These are phyloP conservation scores for Sternotherus odoratus DNA, from an alignment of 2,797 vertebrate genomes.

Conservation along the genomic window DNA sequence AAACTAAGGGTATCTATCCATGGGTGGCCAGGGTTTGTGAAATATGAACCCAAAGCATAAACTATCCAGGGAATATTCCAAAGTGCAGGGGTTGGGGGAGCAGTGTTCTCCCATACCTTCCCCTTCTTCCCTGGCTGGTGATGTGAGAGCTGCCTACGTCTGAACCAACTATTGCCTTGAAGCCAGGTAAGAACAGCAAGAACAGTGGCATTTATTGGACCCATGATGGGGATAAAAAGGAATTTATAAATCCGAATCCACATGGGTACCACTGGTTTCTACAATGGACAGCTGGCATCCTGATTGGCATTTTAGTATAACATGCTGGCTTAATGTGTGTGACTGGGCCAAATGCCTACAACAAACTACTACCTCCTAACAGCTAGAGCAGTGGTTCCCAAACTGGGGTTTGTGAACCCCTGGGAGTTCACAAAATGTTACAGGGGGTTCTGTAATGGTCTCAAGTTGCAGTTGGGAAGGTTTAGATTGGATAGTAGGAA, in stretches of 20 bases:
- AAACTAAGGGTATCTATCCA: constrained; percentile 19
- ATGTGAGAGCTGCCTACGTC: neutral
- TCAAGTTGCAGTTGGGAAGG: no score
- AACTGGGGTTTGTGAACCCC: no score
- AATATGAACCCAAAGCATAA: neutral
- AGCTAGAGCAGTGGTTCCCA: neutral
- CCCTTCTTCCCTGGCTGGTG: neutral
- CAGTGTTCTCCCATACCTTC: neutral
- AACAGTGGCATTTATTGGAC: neutral
- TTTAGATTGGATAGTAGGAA: no score
- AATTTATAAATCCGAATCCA: neutral
- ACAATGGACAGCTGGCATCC: neutral
- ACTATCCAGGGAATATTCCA: neutral
- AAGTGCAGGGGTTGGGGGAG: accelerated
- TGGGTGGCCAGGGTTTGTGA: neutral
- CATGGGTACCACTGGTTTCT: neutral
- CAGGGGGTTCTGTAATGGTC: no score
- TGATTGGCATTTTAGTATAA: neutral
- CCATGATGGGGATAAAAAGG: neutral
- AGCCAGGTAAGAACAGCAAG: neutral
- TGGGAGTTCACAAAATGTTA: no score
- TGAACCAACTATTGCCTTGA: neutral
- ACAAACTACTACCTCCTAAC: neutral
- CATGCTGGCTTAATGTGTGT: neutral
- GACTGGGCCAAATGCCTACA: neutral